Evolutionary conservation across 2,888 invertebrate species (phyloP).

Genomic region (Ryuthela nishihirai): DNA sequence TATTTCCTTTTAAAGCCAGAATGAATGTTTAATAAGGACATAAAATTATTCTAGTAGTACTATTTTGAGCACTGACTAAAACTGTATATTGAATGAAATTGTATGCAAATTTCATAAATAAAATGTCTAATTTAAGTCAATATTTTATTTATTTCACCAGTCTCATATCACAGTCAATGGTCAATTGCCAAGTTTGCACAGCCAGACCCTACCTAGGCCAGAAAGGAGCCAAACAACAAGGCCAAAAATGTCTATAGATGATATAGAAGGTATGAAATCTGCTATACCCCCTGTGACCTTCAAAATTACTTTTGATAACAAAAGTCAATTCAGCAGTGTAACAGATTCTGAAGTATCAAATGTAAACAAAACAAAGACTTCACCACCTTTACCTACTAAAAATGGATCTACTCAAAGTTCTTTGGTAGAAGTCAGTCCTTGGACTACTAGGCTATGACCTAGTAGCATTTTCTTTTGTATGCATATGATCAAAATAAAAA

Average conservation of each 20-base stretch:
- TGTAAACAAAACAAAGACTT: constrained; percentile 17
- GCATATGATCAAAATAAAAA: too few species aligned
- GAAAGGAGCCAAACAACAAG: neutral
- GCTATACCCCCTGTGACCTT: neutral
- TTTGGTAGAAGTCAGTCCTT: constrained; percentile 25
- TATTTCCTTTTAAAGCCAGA: too few species aligned
- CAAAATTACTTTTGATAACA: too few species aligned
- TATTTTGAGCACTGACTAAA: too few species aligned
- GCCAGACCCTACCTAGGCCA: constrained; percentile 1
- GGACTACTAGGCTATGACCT: constrained; percentile 27
- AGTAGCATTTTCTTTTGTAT: too few species aligned
- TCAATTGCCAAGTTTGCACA: constrained; percentile 15
- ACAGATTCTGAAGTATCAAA: constrained; percentile 6
- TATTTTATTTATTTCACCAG: neutral
- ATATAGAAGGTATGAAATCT: constrained; percentile 9
- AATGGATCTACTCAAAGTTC: constrained; percentile 8
- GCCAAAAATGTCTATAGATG: neutral
- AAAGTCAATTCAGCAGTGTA: too few species aligned
- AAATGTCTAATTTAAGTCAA: neutral
- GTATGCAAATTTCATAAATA: neutral
- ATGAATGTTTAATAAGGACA: too few species aligned
- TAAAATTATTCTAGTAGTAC: too few species aligned
- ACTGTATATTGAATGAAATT: too few species aligned
- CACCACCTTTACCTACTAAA: constrained; percentile 18
- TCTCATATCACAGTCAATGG: constrained; percentile 32